Evolutionary conservation across 2,888 invertebrate genomes (phyloP), one percentile per base, ranked within the genome.

Genomic region (Drosophila borealis): DNA sequence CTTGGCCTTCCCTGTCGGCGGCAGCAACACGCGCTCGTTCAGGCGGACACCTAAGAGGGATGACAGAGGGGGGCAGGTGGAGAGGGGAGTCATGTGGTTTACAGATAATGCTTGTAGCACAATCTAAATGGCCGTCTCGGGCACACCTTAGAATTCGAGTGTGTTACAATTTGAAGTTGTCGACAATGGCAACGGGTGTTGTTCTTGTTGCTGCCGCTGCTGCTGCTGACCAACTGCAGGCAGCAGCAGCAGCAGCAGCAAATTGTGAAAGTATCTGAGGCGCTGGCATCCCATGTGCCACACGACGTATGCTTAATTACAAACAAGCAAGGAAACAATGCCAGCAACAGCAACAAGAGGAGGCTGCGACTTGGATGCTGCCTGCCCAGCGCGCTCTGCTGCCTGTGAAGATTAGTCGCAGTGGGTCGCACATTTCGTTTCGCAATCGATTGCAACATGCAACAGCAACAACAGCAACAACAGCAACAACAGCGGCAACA

Each of bases 381-480:
- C 70, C 70, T 71, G 64, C 59, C 66, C 78, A 78, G 64, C 57
- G 74, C 62, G 64, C 62, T 53, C 48, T 37, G 78, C 70, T 72
- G 74, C 68, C 71, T 74, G 70, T 75, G 85, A 79, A 89, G 89
- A 89, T 88, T 88, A 89, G 88, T 83, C 88, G 87, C 88, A 87
- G 88, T 89, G 85, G 88, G 85, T 86, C 82, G 88, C 87, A 87
- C 85, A 89, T 85, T 89, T 84, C 81, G 88, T 88, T 88, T 89
- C 89, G 89, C 88, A 89, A 89, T 88, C 89, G 89, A 88, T 89
- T 89, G 89, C 86, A 88, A 89, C 89, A 90, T 86, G 83, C 85
- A 82, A 81, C 83, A 83, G 53, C 67, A 66, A 14, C 65, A 61
- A 1, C 73, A 70, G 19, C 71, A 25, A 21, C 21, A 21, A 21